Percentiles rank a stretch among this genome's conserved stretches.
Conservation (phyloP, 2,113 vertebrate genomes). For the Ochotona curzoniae region DNA sequence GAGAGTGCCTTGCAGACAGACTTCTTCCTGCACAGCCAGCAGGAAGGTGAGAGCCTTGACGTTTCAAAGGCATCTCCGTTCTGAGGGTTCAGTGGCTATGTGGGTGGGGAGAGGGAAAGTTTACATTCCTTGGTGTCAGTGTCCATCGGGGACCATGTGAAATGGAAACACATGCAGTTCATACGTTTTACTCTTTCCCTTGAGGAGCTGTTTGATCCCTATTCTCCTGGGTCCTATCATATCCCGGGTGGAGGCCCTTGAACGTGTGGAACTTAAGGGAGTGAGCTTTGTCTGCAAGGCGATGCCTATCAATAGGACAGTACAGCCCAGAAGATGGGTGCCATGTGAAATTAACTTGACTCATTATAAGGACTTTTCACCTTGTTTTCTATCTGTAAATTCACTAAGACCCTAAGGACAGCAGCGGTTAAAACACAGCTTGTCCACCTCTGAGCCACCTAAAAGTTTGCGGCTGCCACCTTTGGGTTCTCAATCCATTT, state of each 20-base stretch:
- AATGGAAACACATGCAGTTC: not conserved
- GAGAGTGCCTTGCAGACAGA: accelerated
- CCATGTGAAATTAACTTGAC: not conserved
- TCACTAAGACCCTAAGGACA: not conserved
- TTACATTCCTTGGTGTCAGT: not conserved
- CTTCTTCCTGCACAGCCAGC: not conserved
- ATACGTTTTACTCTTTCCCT: accelerated
- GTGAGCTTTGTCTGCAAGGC: too few relatives aligned
- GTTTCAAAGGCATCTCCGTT: not conserved
- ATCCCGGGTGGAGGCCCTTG: too few relatives aligned
- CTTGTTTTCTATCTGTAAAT: not conserved
- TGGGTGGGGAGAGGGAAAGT: too few relatives aligned
- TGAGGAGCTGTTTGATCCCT: not conserved
- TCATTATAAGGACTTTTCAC: not conserved
- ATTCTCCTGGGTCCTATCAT: too few relatives aligned
- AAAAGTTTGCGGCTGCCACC: not conserved
- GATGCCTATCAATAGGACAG: not conserved
- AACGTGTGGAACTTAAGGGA: not conserved
- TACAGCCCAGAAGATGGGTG: not conserved
- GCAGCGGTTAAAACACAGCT: too few relatives aligned
- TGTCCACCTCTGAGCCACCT: not conserved
- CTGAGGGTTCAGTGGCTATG: not conserved
- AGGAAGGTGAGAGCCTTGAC: not conserved
- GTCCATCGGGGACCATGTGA: not conserved
- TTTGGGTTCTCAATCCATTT: not conserved